Evolutionary conservation across 2,888 invertebrate species (phyloP).

Genomic region (Geotrupes spiniger): DNA sequence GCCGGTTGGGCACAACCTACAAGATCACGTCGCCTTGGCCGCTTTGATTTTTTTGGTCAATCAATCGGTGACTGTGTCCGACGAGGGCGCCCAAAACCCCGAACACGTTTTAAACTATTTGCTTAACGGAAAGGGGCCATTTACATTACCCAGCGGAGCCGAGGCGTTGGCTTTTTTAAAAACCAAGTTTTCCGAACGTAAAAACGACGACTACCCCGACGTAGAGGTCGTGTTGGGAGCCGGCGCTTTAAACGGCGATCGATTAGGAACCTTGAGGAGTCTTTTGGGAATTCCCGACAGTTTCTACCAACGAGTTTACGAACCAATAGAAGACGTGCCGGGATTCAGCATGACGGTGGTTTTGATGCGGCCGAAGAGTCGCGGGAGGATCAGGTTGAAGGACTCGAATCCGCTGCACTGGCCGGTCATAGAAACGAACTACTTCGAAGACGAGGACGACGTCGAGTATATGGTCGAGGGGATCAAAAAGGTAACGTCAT

Average conservation of each 20-base stretch:
- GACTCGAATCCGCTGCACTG: constrained; percentile 70
- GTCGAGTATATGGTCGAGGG: constrained; percentile 72
- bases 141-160: constrained; percentile 75
- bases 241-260: constrained; percentile 72
- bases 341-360: constrained; percentile 72
- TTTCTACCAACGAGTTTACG: constrained; percentile 59
- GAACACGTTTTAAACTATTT: constrained; percentile 61
- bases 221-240: constrained; percentile 78
- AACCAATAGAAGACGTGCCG: constrained; percentile 53
- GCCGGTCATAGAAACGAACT: constrained; percentile 80
- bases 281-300: constrained; percentile 63
- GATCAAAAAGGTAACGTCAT: constrained; percentile 66
- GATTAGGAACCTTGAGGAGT: constrained; percentile 63
- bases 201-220: constrained; percentile 65
- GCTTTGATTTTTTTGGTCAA: constrained; percentile 72
- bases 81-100: constrained; percentile 55
- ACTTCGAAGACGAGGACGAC: constrained; percentile 71
- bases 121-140: constrained; percentile 63
- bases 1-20: constrained; percentile 77
- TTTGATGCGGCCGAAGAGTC: constrained; percentile 70
- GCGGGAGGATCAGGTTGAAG: constrained; percentile 68
- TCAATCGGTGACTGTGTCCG: constrained; percentile 64
- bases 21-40: constrained; percentile 75
- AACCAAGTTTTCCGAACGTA: constrained; percentile 57
- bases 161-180: constrained; percentile 73